Evolutionary conservation across 2,888 invertebrate genomes (phyloP), one percentile per base, ranked within the genome.

Genomic region (Rhorus exstirpatorius): DNA sequence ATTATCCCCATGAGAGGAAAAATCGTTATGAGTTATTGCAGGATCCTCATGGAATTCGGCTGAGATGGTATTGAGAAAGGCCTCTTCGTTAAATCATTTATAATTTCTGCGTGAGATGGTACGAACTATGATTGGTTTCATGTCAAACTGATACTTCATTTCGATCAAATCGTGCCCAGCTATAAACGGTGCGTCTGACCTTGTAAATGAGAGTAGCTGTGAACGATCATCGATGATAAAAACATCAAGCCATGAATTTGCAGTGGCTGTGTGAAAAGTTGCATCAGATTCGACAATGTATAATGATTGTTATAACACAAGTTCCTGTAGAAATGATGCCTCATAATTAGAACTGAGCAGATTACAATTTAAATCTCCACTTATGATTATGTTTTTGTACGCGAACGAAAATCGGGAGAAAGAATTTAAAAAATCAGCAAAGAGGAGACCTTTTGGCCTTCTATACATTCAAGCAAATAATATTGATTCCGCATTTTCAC

Each of bases 311-410:
- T 19, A 10, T 2, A 2, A 4, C 10, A 38, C 53, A 0, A 70
- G 24, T 0, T 55, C 41, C 2, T 2, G 21, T 7, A 70, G 26
- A 4, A 10, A 70, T 0, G 3, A 3, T 3, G 53, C 38, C 41
- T 63, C 38, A 6, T 46, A 46, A 21, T 35, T 35, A 2, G 10
- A 8, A 12, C 19, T 4, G 12, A 53, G 4, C 0, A 58, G 17
- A 26, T 76, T 67, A 6, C 55, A 76, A 21, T 74, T 74, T 6
- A 51, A n/a, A 38, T 65, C 67, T 0, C 63, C 63, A 1, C 49
- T 1, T 1, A 76, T 26, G 7, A 76, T 26, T 6, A 67, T 31
- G 26, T 72, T 60, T 19, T 49, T 35, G 3, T 51, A 67, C 0
- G 19, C 14, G 4, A 10, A 12, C 1, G 51, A 19, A 0, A 31